Base-by-base conservation (phyloP, 2,797 vertebrate species). In the Thunnus albacares region DNA sequence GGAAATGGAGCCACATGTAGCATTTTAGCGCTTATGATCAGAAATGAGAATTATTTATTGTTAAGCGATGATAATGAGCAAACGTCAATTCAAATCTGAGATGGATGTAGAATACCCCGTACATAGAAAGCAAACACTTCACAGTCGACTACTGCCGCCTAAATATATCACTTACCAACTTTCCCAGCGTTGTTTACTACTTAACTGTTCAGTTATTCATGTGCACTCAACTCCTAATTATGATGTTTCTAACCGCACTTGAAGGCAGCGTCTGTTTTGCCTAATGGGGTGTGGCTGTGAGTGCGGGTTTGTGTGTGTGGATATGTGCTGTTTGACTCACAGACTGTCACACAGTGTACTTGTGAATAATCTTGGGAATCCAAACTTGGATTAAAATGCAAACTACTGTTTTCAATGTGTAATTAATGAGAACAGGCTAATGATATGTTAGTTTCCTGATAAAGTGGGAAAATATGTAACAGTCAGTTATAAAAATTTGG, bases 201-300 rank as follows among this genome's bases (percentile, higher is more conserved):
- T 68, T 57, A 13, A 43, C 52, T n/a, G 33, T 45, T 65, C 33
- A 64, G 26, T 67, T 51, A 55, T 72, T 57, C 41, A 33, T 63
- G 20, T 72, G 62, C 33, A 30, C 51, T 66, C 51, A 26, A 22
- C 61, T 73, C 20, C 22, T 70, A 75, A 70, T 82, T 38, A 18
- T 45, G 30, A 60, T 59, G 24, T 74, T 82, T 82, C 53, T 18
- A 41, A 30, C 64, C 2, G 13, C 70, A 60, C 59, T 60, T 78
- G 64, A 82, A 78, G 45, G 70, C 75, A 69, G 63, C 45, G 10
- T 58, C 30, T 64, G 71, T 33, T 55, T 61, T 41, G 60, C 43
- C 45, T 70, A 62, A 74, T 63, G 30, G 59, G 33, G 45, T 70
- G 59, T 70, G 65, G 58, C 41, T 63, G 65, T 1, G 13, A 64